These are phyloP conservation scores for Propsilocerus akamusi DNA, from an alignment of 1,140 invertebrate species.

Conservation along the genomic window DNA sequence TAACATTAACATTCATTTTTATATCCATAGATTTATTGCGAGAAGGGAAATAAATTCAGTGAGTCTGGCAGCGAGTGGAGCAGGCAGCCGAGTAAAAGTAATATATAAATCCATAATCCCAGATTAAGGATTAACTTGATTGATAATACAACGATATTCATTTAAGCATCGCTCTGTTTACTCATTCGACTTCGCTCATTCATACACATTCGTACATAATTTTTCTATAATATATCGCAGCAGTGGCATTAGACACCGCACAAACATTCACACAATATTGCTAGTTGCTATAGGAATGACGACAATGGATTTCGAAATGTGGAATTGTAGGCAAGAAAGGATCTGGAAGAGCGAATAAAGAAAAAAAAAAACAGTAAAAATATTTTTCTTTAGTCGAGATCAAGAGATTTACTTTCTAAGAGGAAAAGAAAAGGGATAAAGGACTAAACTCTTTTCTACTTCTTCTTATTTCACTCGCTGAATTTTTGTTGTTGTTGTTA, in stretches of 20 bases:
- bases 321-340: too few relatives aligned
- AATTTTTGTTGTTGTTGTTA: not conserved
- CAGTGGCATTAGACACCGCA: too few relatives aligned
- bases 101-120: conserved; percentile 4
- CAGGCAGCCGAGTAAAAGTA: not conserved
- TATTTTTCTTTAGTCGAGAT: too few relatives aligned
- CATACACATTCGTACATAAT: not conserved
- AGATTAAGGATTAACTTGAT: conserved; percentile 4
- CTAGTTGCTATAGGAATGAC: not conserved
- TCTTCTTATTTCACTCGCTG: not conserved
- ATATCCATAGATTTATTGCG: conserved; percentile 3
- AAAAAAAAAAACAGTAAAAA: too few relatives aligned
- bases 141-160: conserved; percentile 3
- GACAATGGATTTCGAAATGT: conserved; percentile 3
- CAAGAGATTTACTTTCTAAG: not conserved
- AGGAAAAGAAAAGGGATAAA: not conserved
- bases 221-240: not conserved
- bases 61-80: not conserved
- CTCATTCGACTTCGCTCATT: not conserved
- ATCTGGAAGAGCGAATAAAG: too few relatives aligned
- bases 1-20: conserved; percentile 2
- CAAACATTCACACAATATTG: too few relatives aligned
- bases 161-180: not conserved
- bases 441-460: not conserved
- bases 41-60: conserved; percentile 1